Conservation (phyloP, 2,888 invertebrate genomes). For the Aradus depressus region DNA sequence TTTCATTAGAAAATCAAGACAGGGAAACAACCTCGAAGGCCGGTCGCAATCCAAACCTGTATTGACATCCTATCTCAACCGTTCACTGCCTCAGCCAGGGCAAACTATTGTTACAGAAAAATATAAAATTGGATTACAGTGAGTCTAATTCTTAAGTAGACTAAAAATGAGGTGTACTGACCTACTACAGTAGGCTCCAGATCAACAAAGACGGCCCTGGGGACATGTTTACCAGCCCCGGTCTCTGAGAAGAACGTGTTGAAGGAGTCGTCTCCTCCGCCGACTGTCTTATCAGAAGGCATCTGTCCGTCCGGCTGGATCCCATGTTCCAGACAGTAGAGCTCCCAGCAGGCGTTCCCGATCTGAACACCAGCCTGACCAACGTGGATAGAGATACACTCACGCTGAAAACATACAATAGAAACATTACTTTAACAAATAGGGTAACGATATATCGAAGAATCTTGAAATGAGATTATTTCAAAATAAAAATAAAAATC, state of each 20-base stretch:
- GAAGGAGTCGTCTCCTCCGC: slow-evolving; percentile 64
- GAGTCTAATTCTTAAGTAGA: no score
- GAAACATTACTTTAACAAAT: no score
- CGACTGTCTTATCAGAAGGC: slow-evolving; percentile 69
- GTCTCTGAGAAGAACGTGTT: slow-evolving; percentile 71
- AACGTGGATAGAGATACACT: slow-evolving; percentile 77
- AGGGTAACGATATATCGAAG: no score
- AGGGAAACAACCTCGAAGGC: no score
- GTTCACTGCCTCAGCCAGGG: no score
- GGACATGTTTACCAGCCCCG: slow-evolving; percentile 72
- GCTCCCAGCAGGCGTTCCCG: slow-evolving; percentile 78
- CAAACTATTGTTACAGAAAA: no score
- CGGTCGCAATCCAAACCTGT: no score
- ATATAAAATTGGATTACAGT: no score
- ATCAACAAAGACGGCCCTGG: slow-evolving; percentile 79
- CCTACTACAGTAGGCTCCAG: slow-evolving; percentile 88
- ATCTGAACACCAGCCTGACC: slow-evolving; percentile 80
- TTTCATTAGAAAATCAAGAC: no score
- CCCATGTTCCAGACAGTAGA: slow-evolving; percentile 72
- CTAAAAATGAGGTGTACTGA: slow-evolving; percentile 41
- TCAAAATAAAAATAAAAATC: no score
- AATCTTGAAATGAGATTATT: no score
- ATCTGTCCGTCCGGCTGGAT: slow-evolving; percentile 79
- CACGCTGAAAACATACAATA: slow-evolving; percentile 49
- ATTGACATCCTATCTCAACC: no score